A percentile compares a stretch with the other conserved stretches of the same genome.
These are phyloP conservation scores for Orthonyx spaldingii DNA, from an alignment of 2,113 vertebrate species.

Conservation along the genomic window DNA sequence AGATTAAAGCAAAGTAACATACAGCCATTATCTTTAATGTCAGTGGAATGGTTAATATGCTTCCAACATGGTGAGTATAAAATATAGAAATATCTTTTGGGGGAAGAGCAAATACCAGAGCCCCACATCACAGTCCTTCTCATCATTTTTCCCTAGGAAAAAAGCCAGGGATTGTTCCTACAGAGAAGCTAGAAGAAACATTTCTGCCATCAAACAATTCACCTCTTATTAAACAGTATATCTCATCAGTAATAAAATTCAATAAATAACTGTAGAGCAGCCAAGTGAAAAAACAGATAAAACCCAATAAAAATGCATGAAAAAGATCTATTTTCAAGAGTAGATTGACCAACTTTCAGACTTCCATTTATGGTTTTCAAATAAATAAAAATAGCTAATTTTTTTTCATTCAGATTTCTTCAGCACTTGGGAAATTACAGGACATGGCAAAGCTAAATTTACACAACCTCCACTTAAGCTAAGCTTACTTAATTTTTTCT, in stretches of 20 bases:
- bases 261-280: not conserved
- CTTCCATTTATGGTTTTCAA: not conserved
- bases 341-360: not conserved
- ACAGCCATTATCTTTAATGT: not conserved
- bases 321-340: not conserved
- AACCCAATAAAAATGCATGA: not conserved
- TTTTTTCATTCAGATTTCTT: not conserved
- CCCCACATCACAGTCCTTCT: not conserved
- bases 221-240: conserved; percentile 7
- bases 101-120: not conserved
- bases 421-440: not conserved
- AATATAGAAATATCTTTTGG: not conserved
- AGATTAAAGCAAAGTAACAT: not conserved
- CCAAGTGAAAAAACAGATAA: not conserved
- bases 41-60: not conserved
- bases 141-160: not conserved
- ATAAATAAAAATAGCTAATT: not conserved
- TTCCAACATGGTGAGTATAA: not conserved
- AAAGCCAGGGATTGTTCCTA: not conserved
- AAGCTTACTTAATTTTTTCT: not conserved
- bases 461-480: not conserved
- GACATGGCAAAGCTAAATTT: not conserved
- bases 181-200: not conserved
- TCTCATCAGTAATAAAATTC: not conserved
- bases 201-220: not conserved